These are phyloP conservation scores for Trichogramma dendrolimi DNA, from an alignment of 2,888 invertebrate genomes.

Conservation along the genomic window DNA sequence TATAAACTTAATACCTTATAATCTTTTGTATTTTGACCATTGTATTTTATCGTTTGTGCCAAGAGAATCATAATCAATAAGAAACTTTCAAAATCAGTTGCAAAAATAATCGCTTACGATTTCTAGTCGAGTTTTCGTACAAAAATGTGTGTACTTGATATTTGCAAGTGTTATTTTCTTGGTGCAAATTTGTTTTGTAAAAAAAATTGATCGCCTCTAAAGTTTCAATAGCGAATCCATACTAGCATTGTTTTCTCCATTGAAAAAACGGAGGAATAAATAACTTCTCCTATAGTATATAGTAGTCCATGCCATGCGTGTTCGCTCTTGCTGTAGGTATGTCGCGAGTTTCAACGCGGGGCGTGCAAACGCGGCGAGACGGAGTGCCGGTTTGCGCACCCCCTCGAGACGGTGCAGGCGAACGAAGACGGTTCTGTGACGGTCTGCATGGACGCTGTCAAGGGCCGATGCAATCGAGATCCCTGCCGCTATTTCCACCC, in stretches of 20 bases:
- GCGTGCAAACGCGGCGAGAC: constrained; percentile 96
- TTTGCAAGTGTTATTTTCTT: no score
- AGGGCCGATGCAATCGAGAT: constrained; percentile 98
- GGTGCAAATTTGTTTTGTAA: no score
- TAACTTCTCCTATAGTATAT: constrained; percentile 46
- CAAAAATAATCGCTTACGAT: no score
- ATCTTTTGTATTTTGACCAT: constrained; percentile 17
- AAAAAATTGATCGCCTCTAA: constrained; percentile 11
- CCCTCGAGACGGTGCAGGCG: constrained; percentile 92
- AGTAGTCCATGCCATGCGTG: constrained; percentile 53
- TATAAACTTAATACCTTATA: constrained; percentile 12
- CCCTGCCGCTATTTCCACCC: constrained; percentile 99
- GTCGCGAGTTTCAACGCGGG: constrained; percentile 98
- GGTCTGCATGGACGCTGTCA: constrained; percentile 99
- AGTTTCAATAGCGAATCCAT: neutral
- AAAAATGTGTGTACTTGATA: no score
- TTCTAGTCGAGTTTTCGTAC: no score
- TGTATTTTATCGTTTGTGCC: constrained; percentile 17
- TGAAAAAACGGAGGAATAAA: constrained; percentile 7
- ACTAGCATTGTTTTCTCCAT: constrained; percentile 17
- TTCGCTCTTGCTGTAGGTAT: constrained; percentile 72
- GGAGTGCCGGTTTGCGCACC: constrained; percentile 99
- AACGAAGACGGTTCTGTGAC: constrained; percentile 98
- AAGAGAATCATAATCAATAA: neutral
- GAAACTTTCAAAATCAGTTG: no score